A percentile compares a stretch with the other conserved stretches of the same genome.
These are phyloP conservation scores for Perca schrenkii DNA, from an alignment of 2,113 vertebrate genomes.

Conservation along the genomic window DNA sequence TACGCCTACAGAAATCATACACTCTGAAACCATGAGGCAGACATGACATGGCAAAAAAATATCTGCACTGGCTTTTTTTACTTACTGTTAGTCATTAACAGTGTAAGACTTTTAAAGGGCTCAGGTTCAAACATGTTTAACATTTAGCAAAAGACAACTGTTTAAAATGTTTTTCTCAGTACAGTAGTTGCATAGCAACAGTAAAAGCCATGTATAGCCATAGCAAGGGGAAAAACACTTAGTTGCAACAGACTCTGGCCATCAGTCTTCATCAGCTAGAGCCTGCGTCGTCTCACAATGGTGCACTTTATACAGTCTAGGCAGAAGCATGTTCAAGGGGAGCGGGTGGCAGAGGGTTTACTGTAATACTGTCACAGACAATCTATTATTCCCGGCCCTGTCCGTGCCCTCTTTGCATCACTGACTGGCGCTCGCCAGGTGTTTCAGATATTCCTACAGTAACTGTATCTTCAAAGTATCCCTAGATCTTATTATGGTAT, in stretches of 20 bases:
- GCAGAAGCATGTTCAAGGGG: slow-evolving; percentile 22
- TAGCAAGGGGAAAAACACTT: slow-evolving; percentile 46
- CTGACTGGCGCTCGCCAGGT: slow-evolving; percentile 31
- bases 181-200: slow-evolving; percentile 62
- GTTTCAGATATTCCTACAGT: slow-evolving; percentile 37
- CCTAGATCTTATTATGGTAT: slow-evolving; percentile 49
- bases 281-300: slow-evolving; percentile 23
- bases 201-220: slow-evolving; percentile 10
- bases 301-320: slow-evolving; percentile 33
- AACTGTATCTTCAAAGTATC: slow-evolving; percentile 46
- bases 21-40: slow-evolving; percentile 6
- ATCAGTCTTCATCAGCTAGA: slow-evolving; percentile 65
- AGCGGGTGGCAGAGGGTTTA: slow-evolving; percentile 46
- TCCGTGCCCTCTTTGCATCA: slow-evolving; percentile 45
- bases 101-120: slow-evolving; percentile 28
- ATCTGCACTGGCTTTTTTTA: background rate
- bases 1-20: slow-evolving; percentile 18
- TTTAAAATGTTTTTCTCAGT: slow-evolving; percentile 20
- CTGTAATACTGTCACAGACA: slow-evolving; percentile 37
- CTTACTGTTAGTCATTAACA: slow-evolving; percentile 23
- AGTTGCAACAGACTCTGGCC: slow-evolving; percentile 13
- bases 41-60: slow-evolving; percentile 9
- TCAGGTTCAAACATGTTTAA: slow-evolving; percentile 44
- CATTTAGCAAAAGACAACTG: slow-evolving; percentile 20
- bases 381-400: slow-evolving; percentile 46